A percentile compares a stretch with the other conserved stretches of the same genome.
phyloP scores from a whole-genome alignment of 2,888 invertebrate genomes.

The Trichogramma dendrolimi region DNA sequence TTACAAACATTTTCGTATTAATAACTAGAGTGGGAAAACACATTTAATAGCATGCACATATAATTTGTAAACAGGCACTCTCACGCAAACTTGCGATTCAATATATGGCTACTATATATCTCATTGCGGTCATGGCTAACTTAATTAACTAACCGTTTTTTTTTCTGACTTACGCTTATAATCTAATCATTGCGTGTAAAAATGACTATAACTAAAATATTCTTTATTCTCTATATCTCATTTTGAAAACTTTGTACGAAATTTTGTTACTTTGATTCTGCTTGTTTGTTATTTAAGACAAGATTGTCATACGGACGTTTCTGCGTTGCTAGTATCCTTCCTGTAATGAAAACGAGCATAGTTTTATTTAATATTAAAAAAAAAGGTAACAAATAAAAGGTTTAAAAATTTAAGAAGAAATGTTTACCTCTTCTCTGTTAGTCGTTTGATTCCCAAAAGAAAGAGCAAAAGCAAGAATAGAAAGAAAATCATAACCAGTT shows the following conservation, averaged over 20 bases:
- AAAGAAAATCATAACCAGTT: constrained; percentile 21
- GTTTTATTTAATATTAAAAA: constrained; percentile 12
- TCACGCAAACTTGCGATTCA: constrained; percentile 47
- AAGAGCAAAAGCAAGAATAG: constrained; percentile 24
- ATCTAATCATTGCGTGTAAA: constrained; percentile 37
- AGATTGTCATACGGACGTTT: constrained; percentile 51
- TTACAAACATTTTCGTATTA: constrained; percentile 21
- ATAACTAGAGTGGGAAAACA: constrained; percentile 14
- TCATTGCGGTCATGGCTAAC: constrained; percentile 51
- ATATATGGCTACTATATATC: constrained; percentile 47
- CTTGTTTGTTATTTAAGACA: constrained; percentile 36
- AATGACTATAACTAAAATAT: constrained; percentile 47
- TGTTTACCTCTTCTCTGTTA: constrained; percentile 26
- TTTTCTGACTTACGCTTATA: constrained; percentile 25
- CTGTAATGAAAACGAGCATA: constrained; percentile 38
- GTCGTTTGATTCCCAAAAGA: constrained; percentile 22
- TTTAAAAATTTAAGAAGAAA: not conserved
- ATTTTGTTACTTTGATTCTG: constrained; percentile 34
- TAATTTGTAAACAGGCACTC: constrained; percentile 48
- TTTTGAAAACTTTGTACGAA: constrained; percentile 46
- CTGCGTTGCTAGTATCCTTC: constrained; percentile 52
- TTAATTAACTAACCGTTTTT: constrained; percentile 41
- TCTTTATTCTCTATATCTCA: constrained; percentile 26
- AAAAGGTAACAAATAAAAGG: not conserved
- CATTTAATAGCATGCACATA: constrained; percentile 29